Evolutionary conservation across 2,113 vertebrate species (phyloP).

Genomic region (Ifrita kowaldi): DNA sequence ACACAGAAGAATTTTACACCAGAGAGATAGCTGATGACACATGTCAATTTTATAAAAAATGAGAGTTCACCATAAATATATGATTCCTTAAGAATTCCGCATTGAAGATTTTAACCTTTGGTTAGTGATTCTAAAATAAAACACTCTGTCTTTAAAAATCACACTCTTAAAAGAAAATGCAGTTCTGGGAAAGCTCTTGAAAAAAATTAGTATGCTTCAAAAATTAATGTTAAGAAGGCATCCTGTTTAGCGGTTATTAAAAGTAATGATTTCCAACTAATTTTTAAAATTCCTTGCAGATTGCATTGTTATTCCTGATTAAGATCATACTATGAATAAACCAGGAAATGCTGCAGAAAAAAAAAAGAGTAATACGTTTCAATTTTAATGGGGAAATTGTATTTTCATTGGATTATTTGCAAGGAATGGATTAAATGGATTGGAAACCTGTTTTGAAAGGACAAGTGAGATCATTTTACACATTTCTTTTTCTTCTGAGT

Average conservation of each 20-base stretch:
- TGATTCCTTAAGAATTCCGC: background rate
- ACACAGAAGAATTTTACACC: background rate
- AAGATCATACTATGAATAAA: background rate
- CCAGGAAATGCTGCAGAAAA: background rate
- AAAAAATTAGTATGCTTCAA: background rate
- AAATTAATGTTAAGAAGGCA: background rate
- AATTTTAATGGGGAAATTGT: background rate
- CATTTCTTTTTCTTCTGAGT: background rate
- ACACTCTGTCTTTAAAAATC: background rate
- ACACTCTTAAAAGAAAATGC: background rate
- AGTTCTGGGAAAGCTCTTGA: rapidly evolving
- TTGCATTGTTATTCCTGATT: background rate
- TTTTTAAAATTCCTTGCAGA: background rate
- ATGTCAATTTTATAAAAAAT: background rate
- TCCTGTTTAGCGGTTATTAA: background rate
- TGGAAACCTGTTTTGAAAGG: background rate
- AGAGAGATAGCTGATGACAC: background rate
- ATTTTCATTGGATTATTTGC: background rate
- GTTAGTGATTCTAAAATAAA: background rate
- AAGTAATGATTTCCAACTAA: background rate
- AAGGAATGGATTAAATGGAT: background rate
- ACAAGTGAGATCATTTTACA: background rate
- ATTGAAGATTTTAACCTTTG: background rate
- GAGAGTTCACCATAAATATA: background rate
- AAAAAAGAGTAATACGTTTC: background rate